Base-by-base conservation (phyloP, 2,113 vertebrate genomes). In the Prinia subflava region DNA sequence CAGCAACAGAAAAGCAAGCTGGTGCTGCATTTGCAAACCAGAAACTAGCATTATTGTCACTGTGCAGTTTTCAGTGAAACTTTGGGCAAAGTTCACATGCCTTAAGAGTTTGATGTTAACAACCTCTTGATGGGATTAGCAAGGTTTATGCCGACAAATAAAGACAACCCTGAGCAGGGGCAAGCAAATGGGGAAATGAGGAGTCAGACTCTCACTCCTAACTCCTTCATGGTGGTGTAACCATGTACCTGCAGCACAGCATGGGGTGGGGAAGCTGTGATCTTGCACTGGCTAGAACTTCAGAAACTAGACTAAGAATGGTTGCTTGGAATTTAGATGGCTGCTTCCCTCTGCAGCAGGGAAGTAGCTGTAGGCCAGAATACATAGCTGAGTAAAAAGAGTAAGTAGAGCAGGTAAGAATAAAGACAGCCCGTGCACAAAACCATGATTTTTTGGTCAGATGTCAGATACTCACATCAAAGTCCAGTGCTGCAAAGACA, bases 261-360 rank as follows among this genome's bases (percentile, higher is more conserved):
- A 24, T 0, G 0, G 46, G 5, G 11, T 24, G 35, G 27, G 33
- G 13, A 70, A 28, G 33, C 25, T 84, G 47, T 8, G 28, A 52
- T 24, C 30, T 33, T n/a, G 33, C 4, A 7, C 39, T 89, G 70
- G 59, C 28, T 53, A 69, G 44, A 68, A 5, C 17, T 81, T 71
- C 79, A 87, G 41, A 64, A 80, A 16, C 30, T 1, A 1, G 47
- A 46, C 47, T 33, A 53, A 53, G 39, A 53, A 41, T 47, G 71
- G 57, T 39, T 63, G 27, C 39, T 31, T 31, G 21, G 56, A 83
- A 53, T 53, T 53, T 17, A 63, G 39, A 63, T 1, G 4, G 47
- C 21, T 44, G 47, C 57, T 53, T 46, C 27, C 47, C 68, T 73
- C 39, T 73, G 21, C 39, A 73, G 31, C 56, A 71, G 56, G 13